phyloP scores from a whole-genome alignment of 1,140 invertebrate species.

The Pseudachorutes palmiensis region DNA sequence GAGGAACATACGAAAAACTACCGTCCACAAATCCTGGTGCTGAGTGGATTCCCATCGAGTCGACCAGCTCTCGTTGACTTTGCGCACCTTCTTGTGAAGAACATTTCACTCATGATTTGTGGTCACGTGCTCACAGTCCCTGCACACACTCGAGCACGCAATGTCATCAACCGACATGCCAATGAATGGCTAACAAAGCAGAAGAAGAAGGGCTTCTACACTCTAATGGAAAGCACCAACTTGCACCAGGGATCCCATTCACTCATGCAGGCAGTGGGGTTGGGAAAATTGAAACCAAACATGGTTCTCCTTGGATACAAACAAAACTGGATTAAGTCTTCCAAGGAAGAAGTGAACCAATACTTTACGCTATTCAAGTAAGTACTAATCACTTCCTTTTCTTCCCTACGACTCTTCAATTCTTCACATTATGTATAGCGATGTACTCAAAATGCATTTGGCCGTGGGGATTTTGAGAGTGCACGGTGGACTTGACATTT shows the following conservation, averaged over 20 bases:
- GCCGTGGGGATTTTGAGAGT: conserved; percentile 51
- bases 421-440: conserved; percentile 43
- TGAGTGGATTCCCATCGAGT: conserved; percentile 48
- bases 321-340: conserved; percentile 47
- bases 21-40: conserved; percentile 53
- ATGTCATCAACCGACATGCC: conserved; percentile 32
- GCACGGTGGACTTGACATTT: conserved; percentile 48
- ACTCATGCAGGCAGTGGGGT: conserved; percentile 46
- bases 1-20: conserved; percentile 58
- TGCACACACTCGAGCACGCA: background rate
- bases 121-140: conserved; percentile 44
- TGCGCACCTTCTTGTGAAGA: conserved; percentile 48
- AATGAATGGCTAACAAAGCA: conserved; percentile 43
- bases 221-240: conserved; percentile 43
- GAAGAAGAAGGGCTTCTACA: conserved; percentile 48
- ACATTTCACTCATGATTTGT: conserved; percentile 49
- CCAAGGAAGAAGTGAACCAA: conserved; percentile 44
- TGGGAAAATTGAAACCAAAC: conserved; percentile 55
- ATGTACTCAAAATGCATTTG: conserved; percentile 51
- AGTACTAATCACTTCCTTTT: conserved; percentile 38
- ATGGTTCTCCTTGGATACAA: conserved; percentile 55
- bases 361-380: conserved; percentile 54
- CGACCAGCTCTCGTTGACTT: conserved; percentile 51
- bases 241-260: conserved; percentile 34
- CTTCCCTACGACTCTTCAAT: background rate